Evolutionary conservation across 2,113 vertebrate genomes (phyloP).

Genomic region (Phyllostomus discolor): DNA sequence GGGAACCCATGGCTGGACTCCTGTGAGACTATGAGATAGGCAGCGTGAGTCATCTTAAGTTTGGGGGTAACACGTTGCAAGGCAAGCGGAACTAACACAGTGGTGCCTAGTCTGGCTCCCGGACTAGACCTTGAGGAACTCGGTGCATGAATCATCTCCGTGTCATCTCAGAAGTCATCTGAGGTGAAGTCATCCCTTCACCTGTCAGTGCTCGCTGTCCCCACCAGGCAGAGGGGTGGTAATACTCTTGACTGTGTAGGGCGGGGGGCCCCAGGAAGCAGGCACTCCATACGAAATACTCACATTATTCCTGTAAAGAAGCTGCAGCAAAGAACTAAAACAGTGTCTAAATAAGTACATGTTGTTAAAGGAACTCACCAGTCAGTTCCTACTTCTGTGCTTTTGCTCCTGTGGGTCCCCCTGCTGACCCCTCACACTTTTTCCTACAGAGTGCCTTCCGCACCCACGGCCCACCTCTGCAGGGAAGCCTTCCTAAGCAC

Average conservation of each 20-base stretch:
- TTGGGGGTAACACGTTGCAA: background rate
- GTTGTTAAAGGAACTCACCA: background rate
- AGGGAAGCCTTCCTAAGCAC: background rate
- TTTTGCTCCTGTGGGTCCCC: background rate
- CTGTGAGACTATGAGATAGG: too few relatives aligned
- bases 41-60: background rate
- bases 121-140: background rate
- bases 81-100: background rate
- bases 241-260: background rate
- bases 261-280: background rate
- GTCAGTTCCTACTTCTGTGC: accelerated
- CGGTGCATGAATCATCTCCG: background rate
- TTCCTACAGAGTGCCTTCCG: too few relatives aligned
- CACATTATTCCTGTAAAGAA: background rate
- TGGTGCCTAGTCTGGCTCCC: background rate
- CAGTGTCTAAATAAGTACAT: background rate
- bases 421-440: background rate
- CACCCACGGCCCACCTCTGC: background rate
- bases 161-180: background rate
- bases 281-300: background rate
- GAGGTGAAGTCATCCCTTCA: background rate
- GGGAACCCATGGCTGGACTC: background rate
- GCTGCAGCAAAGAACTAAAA: background rate
- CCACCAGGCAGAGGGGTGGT: background rate
- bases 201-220: background rate